phyloP scores from a whole-genome alignment of 1,140 invertebrate species.

The Drosophila obscura region DNA sequence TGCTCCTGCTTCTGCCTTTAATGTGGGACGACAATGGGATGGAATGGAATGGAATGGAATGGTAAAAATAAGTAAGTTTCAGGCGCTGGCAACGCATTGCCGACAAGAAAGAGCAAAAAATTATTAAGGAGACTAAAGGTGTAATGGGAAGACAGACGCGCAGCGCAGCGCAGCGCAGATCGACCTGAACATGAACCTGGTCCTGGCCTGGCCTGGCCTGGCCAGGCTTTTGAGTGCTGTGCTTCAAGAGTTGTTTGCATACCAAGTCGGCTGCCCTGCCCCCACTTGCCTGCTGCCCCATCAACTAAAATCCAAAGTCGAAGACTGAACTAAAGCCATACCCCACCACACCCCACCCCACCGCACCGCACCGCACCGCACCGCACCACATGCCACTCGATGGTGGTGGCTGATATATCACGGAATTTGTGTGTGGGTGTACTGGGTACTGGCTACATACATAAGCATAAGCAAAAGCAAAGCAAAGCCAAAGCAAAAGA shows the following conservation, averaged over 20 bases:
- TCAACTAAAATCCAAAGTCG: conserved; percentile 24
- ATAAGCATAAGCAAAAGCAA: conserved; percentile 16
- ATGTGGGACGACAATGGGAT: not conserved
- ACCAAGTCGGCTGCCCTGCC: conserved; percentile 43
- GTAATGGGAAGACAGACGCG: conserved; percentile 50
- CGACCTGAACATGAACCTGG: conserved; percentile 23
- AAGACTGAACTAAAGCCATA: conserved; percentile 33
- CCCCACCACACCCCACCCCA: conserved; percentile 24
- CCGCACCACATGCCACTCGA: conserved; percentile 55
- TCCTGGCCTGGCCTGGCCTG: conserved; percentile 7
- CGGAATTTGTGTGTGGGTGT: conserved; percentile 79
- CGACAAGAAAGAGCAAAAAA: conserved; percentile 51
- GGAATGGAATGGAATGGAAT: not conserved
- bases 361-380: conserved; percentile 29
- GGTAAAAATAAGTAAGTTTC: conserved; percentile 12
- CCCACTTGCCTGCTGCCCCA: not conserved
- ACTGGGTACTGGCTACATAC: conserved; percentile 33
- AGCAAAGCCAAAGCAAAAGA: conserved; percentile 18
- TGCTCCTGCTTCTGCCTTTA: not conserved
- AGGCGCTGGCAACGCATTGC: conserved; percentile 18
- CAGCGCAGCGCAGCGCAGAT: conserved; percentile 21
- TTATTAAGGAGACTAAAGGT: conserved; percentile 59
- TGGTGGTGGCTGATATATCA: conserved; percentile 73
- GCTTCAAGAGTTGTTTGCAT: conserved; percentile 59
- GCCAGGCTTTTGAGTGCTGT: conserved; percentile 3